These are phyloP conservation scores for Sinohyriopsis cumingii DNA, from an alignment of 2,888 invertebrate species.

Conservation along the genomic window DNA sequence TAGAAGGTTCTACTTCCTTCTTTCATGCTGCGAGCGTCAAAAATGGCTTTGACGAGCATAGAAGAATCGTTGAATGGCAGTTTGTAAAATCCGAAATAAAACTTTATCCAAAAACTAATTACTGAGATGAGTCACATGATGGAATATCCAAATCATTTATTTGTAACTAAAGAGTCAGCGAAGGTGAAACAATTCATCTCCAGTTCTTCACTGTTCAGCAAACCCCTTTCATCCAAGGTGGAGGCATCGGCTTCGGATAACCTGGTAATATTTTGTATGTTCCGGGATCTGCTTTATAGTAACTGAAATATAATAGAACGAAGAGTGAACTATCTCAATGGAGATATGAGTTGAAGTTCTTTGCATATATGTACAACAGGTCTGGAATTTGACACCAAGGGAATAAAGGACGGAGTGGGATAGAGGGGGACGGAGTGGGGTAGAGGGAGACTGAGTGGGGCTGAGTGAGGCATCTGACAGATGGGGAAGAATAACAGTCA, in stretches of 20 bases:
- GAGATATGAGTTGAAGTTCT: neutral
- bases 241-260: slow-evolving; percentile 40
- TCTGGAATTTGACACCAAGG: neutral
- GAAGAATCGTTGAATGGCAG: neutral
- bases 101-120: too few relatives aligned
- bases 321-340: neutral
- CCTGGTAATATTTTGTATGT: slow-evolving; percentile 31
- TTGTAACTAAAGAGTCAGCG: too few relatives aligned
- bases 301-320: slow-evolving; percentile 21
- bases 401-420: too few relatives aligned
- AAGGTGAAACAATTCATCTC: too few relatives aligned
- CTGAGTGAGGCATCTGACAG: neutral
- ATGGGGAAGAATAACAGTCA: neutral
- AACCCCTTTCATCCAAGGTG: slow-evolving; percentile 34
- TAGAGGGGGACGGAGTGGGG: neutral
- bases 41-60: neutral
- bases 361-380: neutral
- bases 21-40: neutral
- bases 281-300: slow-evolving; percentile 40
- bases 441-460: too few relatives aligned
- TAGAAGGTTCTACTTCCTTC: neutral
- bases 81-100: neutral
- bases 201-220: slow-evolving; percentile 11
- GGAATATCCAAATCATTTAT: too few relatives aligned
- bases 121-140: too few relatives aligned